Conservation (phyloP, 1,140 invertebrate species). For the Drosophila sp. region DNA sequence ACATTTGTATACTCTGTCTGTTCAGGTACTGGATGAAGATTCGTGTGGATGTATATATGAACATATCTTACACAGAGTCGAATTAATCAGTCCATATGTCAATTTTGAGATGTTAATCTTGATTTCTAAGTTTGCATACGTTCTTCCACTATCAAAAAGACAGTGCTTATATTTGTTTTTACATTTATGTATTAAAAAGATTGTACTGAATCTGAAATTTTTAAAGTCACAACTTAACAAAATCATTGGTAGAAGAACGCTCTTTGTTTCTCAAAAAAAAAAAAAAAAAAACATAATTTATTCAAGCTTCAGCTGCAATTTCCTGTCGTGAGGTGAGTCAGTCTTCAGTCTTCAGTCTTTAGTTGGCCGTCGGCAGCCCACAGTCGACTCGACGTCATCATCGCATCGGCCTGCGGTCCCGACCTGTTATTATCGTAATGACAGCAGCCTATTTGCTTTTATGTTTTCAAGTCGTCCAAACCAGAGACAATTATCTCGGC, state of each 20-base stretch:
- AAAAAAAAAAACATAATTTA: too few relatives aligned
- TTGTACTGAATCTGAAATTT: background rate
- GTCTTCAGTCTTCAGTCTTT: conserved; percentile 13
- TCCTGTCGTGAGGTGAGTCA: conserved; percentile 58
- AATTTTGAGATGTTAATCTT: background rate
- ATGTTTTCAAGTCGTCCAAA: conserved; percentile 72
- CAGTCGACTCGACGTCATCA: conserved; percentile 35
- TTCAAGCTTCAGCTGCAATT: conserved; percentile 59
- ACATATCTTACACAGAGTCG: too few relatives aligned
- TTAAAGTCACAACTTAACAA: background rate
- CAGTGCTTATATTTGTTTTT: too few relatives aligned
- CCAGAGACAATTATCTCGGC: conserved; percentile 72
- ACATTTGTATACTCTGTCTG: conserved; percentile 16
- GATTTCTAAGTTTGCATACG: background rate
- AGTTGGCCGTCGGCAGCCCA: conserved; percentile 13
- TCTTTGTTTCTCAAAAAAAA: conserved; percentile 29
- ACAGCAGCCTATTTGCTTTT: conserved; percentile 77
- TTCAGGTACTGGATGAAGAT: conserved; percentile 1
- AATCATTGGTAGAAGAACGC: conserved; percentile 4
- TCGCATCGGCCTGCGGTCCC: conserved; percentile 55
- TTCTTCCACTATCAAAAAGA: too few relatives aligned
- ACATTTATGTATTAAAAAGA: too few relatives aligned
- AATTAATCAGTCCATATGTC: conserved; percentile 3
- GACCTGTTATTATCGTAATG: conserved; percentile 77
- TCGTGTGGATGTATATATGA: background rate